A percentile compares a stretch with the other conserved stretches of the same genome.
Evolutionary conservation across 2,797 vertebrate genomes (phyloP).

Genomic region (Manis pentadactyla): DNA sequence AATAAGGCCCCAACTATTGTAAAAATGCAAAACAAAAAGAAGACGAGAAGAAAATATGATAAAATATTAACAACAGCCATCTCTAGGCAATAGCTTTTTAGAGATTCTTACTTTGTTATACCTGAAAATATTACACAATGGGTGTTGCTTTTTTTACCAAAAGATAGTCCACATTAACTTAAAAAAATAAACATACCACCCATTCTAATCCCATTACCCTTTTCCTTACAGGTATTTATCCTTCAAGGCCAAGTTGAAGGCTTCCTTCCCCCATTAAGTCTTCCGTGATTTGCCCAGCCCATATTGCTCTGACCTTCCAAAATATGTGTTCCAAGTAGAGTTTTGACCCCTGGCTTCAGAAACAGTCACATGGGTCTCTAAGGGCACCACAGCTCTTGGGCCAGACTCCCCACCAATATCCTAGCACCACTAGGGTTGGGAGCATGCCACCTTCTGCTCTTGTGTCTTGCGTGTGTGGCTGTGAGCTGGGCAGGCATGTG

Average conservation of each 20-base stretch:
- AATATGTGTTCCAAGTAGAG: background rate
- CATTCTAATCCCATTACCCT: background rate
- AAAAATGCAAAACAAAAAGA: constrained; percentile 28
- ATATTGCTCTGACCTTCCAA: background rate
- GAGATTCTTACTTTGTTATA: background rate
- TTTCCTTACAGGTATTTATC: background rate
- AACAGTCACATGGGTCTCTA: background rate
- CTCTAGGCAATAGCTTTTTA: background rate
- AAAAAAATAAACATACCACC: background rate
- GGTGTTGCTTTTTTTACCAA: constrained; percentile 8
- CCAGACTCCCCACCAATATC: background rate
- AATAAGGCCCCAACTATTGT: background rate
- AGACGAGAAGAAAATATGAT: background rate
- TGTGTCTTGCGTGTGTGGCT: background rate
- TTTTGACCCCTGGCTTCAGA: constrained; percentile 9
- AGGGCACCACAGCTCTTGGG: fast-evolving
- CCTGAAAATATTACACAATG: background rate
- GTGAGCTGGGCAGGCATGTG: background rate
- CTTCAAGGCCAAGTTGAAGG: background rate
- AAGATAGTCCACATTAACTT: background rate
- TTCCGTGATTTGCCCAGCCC: background rate
- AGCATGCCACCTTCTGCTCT: background rate
- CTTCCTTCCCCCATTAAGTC: background rate
- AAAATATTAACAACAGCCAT: background rate
- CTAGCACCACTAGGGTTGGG: background rate